Conservation (phyloP, 2,888 invertebrate genomes). For the Tridacna gigas region DNA sequence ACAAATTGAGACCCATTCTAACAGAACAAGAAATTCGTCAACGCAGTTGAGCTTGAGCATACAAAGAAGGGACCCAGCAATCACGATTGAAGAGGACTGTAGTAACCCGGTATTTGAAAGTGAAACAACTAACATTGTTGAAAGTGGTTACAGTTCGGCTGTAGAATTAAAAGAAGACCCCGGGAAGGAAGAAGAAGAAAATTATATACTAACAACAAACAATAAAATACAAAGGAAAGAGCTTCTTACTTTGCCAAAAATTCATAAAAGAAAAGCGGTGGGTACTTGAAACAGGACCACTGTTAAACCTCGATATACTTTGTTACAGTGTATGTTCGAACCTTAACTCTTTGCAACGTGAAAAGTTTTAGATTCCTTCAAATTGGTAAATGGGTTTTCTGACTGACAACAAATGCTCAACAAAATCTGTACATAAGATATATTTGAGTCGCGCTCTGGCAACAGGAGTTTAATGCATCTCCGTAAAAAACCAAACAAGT, state of each 20-base stretch:
- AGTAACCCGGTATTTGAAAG: not conserved
- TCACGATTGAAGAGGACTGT: not conserved
- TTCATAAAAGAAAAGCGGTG: conserved; percentile 9
- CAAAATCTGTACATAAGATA: too few species aligned
- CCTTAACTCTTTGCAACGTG: not conserved
- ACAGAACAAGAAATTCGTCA: not conserved
- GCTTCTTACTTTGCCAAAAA: conserved; percentile 9
- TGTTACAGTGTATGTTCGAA: not conserved
- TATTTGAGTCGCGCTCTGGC: not conserved
- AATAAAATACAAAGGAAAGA: not conserved
- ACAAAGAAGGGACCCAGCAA: not conserved
- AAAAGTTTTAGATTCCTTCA: not conserved
- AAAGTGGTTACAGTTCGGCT: conserved; percentile 3
- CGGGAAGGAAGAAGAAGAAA: not conserved
- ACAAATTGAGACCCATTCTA: not conserved
- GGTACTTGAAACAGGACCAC: not conserved
- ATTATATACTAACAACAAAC: not conserved
- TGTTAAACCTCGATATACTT: not conserved
- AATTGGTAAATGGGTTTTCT: too few species aligned
- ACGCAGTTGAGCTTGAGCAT: not conserved
- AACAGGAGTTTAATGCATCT: not conserved
- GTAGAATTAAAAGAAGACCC: not conserved
- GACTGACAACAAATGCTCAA: too few species aligned
- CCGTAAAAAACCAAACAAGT: too few species aligned
- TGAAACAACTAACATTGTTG: not conserved